Conservation (phyloP, 2,888 invertebrate species). For the Apeira syringaria region DNA sequence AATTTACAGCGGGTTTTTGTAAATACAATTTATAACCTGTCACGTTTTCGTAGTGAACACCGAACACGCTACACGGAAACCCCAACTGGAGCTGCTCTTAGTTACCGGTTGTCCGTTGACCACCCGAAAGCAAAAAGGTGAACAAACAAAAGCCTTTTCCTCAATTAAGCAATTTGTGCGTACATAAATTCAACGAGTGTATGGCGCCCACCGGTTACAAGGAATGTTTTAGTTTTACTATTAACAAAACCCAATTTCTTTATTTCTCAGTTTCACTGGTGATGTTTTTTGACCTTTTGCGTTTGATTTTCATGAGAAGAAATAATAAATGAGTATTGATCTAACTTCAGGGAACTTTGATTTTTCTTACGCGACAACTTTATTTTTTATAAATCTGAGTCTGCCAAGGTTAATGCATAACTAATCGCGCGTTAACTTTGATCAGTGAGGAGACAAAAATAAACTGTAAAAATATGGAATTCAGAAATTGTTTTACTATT, state of each 20-base stretch:
- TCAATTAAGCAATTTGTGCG: constrained; percentile 63
- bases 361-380: too few relatives aligned
- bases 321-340: too few relatives aligned
- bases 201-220: constrained; percentile 42
- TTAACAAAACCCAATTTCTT: constrained; percentile 31
- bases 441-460: too few relatives aligned
- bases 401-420: too few relatives aligned
- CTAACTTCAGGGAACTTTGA: too few relatives aligned
- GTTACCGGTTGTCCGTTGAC: constrained; percentile 33
- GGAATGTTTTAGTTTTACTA: constrained; percentile 30
- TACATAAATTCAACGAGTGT: constrained; percentile 54
- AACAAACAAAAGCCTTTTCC: constrained; percentile 58
- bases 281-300: background rate
- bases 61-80: background rate
- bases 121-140: constrained; percentile 42
- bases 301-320: too few relatives aligned
- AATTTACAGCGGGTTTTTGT: too few relatives aligned
- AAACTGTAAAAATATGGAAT: too few relatives aligned
- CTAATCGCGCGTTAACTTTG: too few relatives aligned
- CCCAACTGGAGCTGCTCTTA: constrained; percentile 11
- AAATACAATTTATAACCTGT: too few relatives aligned
- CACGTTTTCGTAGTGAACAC: background rate
- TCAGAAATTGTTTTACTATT: too few relatives aligned
- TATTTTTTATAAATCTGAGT: too few relatives aligned
- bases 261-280: constrained; percentile 14